Conservation (phyloP, 2,797 vertebrate genomes). For the Poeciliopsis gracilis region DNA sequence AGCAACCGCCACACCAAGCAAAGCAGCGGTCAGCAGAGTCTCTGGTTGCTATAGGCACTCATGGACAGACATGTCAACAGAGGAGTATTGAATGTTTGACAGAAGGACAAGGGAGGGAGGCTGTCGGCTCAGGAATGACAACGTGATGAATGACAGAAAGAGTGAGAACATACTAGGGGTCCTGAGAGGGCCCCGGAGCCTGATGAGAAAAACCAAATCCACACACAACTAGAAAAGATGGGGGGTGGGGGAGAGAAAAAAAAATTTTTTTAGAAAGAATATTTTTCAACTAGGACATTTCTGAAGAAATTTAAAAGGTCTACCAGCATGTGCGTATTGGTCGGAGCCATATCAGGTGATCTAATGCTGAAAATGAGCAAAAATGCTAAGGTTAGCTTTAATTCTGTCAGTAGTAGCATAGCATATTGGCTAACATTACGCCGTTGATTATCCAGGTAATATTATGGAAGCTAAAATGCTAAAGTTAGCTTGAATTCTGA, state of each 20-base stretch:
- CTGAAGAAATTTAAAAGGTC: too few species aligned
- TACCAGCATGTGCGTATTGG: too few species aligned
- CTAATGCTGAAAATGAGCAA: too few species aligned
- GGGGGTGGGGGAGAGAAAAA: too few species aligned
- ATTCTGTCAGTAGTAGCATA: too few species aligned
- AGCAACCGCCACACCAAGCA: slow-evolving; percentile 56
- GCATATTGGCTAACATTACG: too few species aligned
- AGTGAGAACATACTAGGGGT: slow-evolving; percentile 28
- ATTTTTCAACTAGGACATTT: background rate
- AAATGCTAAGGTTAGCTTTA: too few species aligned
- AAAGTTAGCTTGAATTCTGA: too few species aligned
- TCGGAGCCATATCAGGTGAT: too few species aligned
- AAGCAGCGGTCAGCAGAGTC: slow-evolving; percentile 63
- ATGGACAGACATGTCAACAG: slow-evolving; percentile 67
- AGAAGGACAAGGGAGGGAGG: slow-evolving; percentile 61
- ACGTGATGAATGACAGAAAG: slow-evolving; percentile 51
- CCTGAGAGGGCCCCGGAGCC: slow-evolving; percentile 19
- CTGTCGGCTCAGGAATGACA: slow-evolving; percentile 61
- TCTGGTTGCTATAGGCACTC: slow-evolving; percentile 68
- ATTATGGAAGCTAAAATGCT: too few species aligned
- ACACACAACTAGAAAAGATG: background rate
- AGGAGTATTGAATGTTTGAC: slow-evolving; percentile 76
- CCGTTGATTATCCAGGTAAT: too few species aligned
- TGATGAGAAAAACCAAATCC: slow-evolving; percentile 2
- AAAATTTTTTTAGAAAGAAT: slow-evolving; percentile 15